phyloP scores from a whole-genome alignment of 2,113 vertebrate genomes.

The Dolichotis patagonum region DNA sequence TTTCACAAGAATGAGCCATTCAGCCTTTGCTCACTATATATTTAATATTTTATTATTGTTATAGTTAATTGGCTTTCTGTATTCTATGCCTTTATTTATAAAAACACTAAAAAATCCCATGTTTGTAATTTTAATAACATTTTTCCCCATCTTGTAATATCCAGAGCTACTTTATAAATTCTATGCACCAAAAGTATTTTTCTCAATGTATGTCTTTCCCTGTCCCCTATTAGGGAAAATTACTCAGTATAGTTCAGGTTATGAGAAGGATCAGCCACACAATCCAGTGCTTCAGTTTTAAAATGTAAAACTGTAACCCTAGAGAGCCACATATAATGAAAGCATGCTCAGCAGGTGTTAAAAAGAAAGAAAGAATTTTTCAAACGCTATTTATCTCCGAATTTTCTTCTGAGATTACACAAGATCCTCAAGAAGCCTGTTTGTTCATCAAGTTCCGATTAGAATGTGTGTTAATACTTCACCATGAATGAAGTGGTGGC shows the following conservation, averaged over 20 bases:
- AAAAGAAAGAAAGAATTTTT: not conserved
- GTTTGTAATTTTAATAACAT: constrained; percentile 84
- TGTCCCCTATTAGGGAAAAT: constrained; percentile 48
- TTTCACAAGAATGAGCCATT: constrained; percentile 87
- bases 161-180: constrained; percentile 86
- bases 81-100: constrained; percentile 89
- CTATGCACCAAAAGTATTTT: constrained; percentile 79
- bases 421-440: constrained; percentile 59
- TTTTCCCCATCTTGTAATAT: constrained; percentile 83
- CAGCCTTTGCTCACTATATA: constrained; percentile 87
- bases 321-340: not conserved
- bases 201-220: constrained; percentile 60
- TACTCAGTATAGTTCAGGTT: constrained; percentile 75
- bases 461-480: constrained; percentile 43
- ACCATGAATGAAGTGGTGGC: not conserved
- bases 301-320: constrained; percentile 46
- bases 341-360: constrained; percentile 5
- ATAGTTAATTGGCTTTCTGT: constrained; percentile 85
- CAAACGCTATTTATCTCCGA: constrained; percentile 63
- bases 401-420: constrained; percentile 43
- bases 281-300: constrained; percentile 77
- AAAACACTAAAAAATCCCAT: constrained; percentile 83
- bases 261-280: constrained; percentile 57
- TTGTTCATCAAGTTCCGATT: constrained; percentile 64
- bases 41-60: constrained; percentile 88